These are phyloP conservation scores for Halcyon senegalensis DNA, from an alignment of 2,113 vertebrate genomes.

Conservation along the genomic window DNA sequence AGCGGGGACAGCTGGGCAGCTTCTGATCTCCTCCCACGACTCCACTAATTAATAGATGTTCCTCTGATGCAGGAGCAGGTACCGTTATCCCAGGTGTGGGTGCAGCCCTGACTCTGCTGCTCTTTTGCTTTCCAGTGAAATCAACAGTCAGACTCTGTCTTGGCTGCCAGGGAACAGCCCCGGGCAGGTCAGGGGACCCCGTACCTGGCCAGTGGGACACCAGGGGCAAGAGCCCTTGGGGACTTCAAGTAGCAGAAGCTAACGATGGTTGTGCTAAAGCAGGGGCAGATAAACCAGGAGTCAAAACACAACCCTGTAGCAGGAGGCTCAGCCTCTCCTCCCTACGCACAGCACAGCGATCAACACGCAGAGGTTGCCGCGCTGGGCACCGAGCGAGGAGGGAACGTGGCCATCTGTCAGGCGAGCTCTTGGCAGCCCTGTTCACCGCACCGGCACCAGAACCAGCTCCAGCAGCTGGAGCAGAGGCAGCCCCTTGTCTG, in stretches of 20 bases:
- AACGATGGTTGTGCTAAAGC: neutral
- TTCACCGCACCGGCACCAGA: fast-evolving
- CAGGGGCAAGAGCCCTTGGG: too few species aligned
- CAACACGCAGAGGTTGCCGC: neutral
- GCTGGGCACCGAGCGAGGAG: neutral
- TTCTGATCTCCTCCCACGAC: neutral
- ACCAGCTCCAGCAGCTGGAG: neutral
- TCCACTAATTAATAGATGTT: neutral
- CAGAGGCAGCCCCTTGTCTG: neutral
- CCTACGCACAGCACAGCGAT: fast-evolving
- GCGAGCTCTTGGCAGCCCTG: neutral
- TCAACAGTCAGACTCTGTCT: neutral
- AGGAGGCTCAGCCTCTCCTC: neutral
- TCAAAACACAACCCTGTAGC: neutral
- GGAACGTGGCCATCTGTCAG: neutral
- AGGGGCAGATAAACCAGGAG: neutral
- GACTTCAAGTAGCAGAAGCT: neutral
- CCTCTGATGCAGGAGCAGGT: neutral
- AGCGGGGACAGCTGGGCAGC: neutral
- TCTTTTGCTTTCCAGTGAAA: neutral
- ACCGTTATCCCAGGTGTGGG: neutral
- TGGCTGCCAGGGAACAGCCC: neutral
- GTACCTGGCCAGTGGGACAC: neutral
- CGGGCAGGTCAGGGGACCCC: neutral
- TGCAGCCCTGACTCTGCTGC: neutral